These are phyloP conservation scores for Patella vulgata DNA, from an alignment of 1,140 invertebrate genomes.

Conservation along the genomic window DNA sequence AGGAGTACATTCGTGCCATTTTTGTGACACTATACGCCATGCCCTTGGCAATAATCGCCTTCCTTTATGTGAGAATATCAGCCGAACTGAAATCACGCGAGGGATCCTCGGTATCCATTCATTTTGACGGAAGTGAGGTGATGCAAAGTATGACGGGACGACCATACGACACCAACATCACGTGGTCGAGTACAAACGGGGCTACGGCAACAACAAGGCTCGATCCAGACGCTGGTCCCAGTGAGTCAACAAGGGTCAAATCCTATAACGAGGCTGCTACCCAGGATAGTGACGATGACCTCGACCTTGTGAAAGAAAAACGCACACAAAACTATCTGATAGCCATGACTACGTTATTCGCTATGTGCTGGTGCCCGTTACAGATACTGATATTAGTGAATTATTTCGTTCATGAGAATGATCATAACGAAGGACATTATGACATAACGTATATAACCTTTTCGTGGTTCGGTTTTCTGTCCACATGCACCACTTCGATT, in stretches of 20 bases:
- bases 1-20: conserved; percentile 65
- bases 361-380: conserved; percentile 75
- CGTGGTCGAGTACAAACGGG: conserved; percentile 17
- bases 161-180: conserved; percentile 14
- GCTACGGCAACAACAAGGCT: conserved; percentile 2
- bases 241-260: conserved; percentile 11
- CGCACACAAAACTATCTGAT: conserved; percentile 76
- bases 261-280: conserved; percentile 32
- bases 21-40: conserved; percentile 73
- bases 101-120: conserved; percentile 66
- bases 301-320: conserved; percentile 75
- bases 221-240: not conserved
- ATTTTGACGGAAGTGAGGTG: conserved; percentile 62
- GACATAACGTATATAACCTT: conserved; percentile 77
- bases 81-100: conserved; percentile 73
- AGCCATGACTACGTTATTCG: conserved; percentile 75
- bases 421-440: conserved; percentile 76
- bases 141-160: conserved; percentile 27
- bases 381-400: conserved; percentile 76
- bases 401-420: conserved; percentile 75
- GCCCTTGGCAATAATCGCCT: conserved; percentile 73
- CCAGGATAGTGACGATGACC: conserved; percentile 71
- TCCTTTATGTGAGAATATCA: conserved; percentile 73
- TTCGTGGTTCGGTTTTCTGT: conserved; percentile 78
- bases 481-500: conserved; percentile 75